Evolutionary conservation across 2,113 vertebrate species (phyloP).

Genomic region (Paedocypris sp.): DNA sequence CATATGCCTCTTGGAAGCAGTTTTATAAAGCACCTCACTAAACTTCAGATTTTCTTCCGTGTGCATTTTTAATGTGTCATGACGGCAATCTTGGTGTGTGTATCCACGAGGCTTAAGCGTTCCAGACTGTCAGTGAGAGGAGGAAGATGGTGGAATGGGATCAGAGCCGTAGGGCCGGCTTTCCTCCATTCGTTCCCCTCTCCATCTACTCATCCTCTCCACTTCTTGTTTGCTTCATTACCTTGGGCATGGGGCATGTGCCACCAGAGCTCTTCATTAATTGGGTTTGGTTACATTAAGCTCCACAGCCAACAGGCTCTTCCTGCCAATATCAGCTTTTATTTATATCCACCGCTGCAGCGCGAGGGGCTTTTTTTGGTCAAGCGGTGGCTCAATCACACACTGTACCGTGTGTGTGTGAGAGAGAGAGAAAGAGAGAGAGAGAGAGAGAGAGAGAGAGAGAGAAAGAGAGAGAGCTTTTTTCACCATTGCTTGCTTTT

Average conservation of each 20-base stretch:
- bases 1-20: no score
- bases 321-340: slow-evolving; percentile 59
- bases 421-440: no score
- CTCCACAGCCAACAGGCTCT: slow-evolving; percentile 59
- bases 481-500: no score
- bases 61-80: no score
- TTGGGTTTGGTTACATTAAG: slow-evolving; percentile 69
- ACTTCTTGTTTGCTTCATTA: slow-evolving; percentile 57
- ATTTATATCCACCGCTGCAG: slow-evolving; percentile 52
- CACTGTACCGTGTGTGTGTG: slow-evolving; percentile 26
- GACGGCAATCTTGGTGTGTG: no score
- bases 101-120: no score
- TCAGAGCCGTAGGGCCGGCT: slow-evolving; percentile 39
- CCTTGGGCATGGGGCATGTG: slow-evolving; percentile 52
- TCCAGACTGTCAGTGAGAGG: no score
- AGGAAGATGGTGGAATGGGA: no score
- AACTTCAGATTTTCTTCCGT: no score
- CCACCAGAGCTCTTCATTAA: slow-evolving; percentile 61
- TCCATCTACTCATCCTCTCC: slow-evolving; percentile 46
- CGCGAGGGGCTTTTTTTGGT: slow-evolving; percentile 29
- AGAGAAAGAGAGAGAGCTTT: no score
- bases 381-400: slow-evolving; percentile 46
- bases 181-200: slow-evolving; percentile 11
- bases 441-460: no score
- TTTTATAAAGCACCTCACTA: no score